A percentile compares a stretch with the other conserved stretches of the same genome.
phyloP scores from a whole-genome alignment of 2,888 invertebrate species.

The Lepas anatifera region DNA sequence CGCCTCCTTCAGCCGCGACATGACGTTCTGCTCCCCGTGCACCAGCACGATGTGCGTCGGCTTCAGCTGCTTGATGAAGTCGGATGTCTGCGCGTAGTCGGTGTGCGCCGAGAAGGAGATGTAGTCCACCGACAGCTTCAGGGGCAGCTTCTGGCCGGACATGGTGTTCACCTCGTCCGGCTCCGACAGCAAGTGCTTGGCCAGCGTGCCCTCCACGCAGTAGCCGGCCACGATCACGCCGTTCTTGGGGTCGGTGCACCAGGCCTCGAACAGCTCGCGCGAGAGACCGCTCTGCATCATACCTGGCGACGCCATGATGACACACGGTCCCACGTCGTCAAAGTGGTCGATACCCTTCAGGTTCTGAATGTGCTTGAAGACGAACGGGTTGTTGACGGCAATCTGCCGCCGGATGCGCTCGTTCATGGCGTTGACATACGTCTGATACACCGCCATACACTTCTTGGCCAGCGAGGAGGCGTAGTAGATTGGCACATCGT shows the following conservation, averaged over 20 bases:
- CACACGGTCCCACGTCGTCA: constrained; percentile 98
- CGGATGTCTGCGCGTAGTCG: constrained; percentile 93
- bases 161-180: constrained; percentile 94
- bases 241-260: constrained; percentile 97
- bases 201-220: constrained; percentile 79
- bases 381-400: constrained; percentile 95
- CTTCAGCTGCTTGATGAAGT: constrained; percentile 85
- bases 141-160: constrained; percentile 86
- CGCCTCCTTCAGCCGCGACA: constrained; percentile 90
- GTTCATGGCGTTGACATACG: constrained; percentile 99
- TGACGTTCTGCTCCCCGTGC: constrained; percentile 98
- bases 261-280: constrained; percentile 88
- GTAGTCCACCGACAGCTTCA: constrained; percentile 97
- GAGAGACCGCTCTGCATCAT: constrained; percentile 97
- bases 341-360: constrained; percentile 97
- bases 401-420: constrained; percentile 92
- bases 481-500: constrained; percentile 98
- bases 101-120: constrained; percentile 99
- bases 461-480: constrained; percentile 98
- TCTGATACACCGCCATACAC: constrained; percentile 99
- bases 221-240: constrained; percentile 94
- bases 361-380: constrained; percentile 94
- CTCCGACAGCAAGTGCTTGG: constrained; percentile 82
- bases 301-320: constrained; percentile 98
- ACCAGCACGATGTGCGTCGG: constrained; percentile 95